Evolutionary conservation across 2,888 invertebrate genomes (phyloP).

Genomic region (Torymus auratus): DNA sequence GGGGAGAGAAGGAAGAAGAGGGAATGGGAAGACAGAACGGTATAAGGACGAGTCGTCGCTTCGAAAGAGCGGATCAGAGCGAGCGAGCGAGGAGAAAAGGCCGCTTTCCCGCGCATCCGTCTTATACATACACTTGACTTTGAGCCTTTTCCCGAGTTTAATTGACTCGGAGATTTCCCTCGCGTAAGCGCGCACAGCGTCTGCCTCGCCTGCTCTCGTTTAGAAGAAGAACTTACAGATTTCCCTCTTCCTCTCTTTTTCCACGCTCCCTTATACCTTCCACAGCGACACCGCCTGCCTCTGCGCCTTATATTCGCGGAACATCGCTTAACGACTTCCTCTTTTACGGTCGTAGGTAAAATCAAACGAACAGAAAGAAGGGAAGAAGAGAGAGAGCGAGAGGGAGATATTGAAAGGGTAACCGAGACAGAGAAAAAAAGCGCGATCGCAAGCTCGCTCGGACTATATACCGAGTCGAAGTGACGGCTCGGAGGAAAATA

Average conservation of each 20-base stretch:
- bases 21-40: conserved; percentile 1
- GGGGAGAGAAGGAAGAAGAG: not conserved
- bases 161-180: conserved; percentile 51
- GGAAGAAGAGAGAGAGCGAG: not conserved
- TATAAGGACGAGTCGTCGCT: no score
- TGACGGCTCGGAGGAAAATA: not conserved
- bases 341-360: conserved; percentile 37
- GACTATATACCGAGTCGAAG: conserved; percentile 23
- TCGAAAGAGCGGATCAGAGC: no score
- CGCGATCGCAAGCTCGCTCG: conserved; percentile 20
- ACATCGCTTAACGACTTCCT: conserved; percentile 40
- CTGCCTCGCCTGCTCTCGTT: not conserved
- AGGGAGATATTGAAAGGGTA: no score
- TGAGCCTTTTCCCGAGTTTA: conserved; percentile 40
- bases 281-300: not conserved
- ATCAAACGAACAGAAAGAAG: conserved; percentile 21
- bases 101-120: conserved; percentile 16
- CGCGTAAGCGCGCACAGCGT: conserved; percentile 21
- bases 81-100: not conserved
- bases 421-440: no score
- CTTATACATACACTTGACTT: conserved; percentile 34
- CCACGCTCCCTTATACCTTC: not conserved
- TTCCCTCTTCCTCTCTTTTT: conserved; percentile 11
- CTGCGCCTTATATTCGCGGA: conserved; percentile 24
- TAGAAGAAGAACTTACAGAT: conserved; percentile 26